Evolutionary conservation across 2,797 vertebrate genomes (phyloP).

Genomic region (Odontamblyopus rebecca): DNA sequence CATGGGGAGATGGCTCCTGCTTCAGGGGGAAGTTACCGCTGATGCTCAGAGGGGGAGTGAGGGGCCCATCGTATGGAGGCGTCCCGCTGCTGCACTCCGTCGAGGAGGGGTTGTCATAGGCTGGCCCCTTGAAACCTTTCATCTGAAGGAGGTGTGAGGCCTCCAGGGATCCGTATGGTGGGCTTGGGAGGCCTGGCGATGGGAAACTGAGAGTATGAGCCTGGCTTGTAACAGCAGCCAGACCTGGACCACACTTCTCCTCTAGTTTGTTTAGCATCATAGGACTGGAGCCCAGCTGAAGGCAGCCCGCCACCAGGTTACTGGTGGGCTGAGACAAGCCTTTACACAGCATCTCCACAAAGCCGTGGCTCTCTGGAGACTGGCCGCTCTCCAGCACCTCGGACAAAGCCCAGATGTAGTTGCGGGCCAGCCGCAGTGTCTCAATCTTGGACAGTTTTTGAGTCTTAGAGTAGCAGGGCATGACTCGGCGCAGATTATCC

Average conservation of each 20-base stretch:
- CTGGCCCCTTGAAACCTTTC: constrained; percentile 87
- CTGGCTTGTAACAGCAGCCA: constrained; percentile 54
- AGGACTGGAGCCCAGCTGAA: constrained; percentile 86
- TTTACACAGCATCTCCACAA: constrained; percentile 96
- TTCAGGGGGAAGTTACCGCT: constrained; percentile 93
- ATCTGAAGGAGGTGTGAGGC: constrained; percentile 88
- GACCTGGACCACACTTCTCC: constrained; percentile 81
- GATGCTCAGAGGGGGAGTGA: constrained; percentile 94
- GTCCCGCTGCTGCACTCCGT: constrained; percentile 82
- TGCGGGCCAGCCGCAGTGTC: constrained; percentile 90
- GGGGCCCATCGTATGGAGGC: constrained; percentile 90
- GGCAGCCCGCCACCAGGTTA: constrained; percentile 93
- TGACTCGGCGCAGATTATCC: constrained; percentile 89
- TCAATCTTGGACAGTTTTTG: constrained; percentile 98
- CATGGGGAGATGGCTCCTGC: constrained; percentile 87
- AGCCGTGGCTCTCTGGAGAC: constrained; percentile 87
- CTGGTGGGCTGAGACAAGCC: constrained; percentile 97
- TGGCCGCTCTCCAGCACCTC: constrained; percentile 92
- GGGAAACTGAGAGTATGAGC: constrained; percentile 85
- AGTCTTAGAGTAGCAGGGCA: constrained; percentile 99
- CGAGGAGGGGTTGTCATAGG: constrained; percentile 84
- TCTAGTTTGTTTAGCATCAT: constrained; percentile 85
- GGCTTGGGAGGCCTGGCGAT: constrained; percentile 93
- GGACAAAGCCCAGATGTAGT: constrained; percentile 98
- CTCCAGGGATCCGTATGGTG: constrained; percentile 92